Evolutionary conservation across 2,797 vertebrate genomes (phyloP), one percentile per base, ranked within the genome.

Genomic region (Telmatherina bonti): DNA sequence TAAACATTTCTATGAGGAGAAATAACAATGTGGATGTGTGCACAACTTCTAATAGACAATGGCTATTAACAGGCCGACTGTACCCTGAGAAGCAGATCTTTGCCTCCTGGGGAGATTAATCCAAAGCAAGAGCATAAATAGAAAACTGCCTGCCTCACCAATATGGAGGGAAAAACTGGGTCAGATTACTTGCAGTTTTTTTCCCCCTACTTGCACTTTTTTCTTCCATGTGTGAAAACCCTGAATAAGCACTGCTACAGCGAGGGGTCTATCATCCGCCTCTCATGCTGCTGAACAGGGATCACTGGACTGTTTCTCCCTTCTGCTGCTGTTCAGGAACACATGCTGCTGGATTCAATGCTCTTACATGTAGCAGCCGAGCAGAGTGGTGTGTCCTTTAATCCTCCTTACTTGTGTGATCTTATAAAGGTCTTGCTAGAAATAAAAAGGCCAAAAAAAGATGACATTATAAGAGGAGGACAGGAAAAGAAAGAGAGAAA

Each of bases 161-260:
- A 65, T 69, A 60, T 22, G 7, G n/a, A 53, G 55, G 8, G 27
- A 30, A 55, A 81, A 92, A 87, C 60, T 82, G 67, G 89, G 86
- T 89, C 93, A 88, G 67, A 85, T 88, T 84, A 81, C 83, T 78
- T 76, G 67, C 69, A 67, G 67, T 77, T 88, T 76, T 16, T 58
- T 71, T 66, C 51, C 10, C 24, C 51, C 58, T 74, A 55, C 52
- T 73, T 57, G 26, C n/a, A 49, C 51, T 76, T 81, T 83, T 76
- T 45, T 53, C 55, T 62, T 59, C 65, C 74, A 63, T 24, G 65
- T 61, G 62, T 72, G 62, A 85, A 88, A 85, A 87, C 79, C 75
- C 84, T 80, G 88, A 87, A 75, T 88, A 83, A 87, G 87, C 87
- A 71, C 47, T 85, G 27, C 47, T 59, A 26, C 72, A 76, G 29